Evolutionary conservation across 2,888 invertebrate species (phyloP).

Genomic region (Trichogramma evanescens): DNA sequence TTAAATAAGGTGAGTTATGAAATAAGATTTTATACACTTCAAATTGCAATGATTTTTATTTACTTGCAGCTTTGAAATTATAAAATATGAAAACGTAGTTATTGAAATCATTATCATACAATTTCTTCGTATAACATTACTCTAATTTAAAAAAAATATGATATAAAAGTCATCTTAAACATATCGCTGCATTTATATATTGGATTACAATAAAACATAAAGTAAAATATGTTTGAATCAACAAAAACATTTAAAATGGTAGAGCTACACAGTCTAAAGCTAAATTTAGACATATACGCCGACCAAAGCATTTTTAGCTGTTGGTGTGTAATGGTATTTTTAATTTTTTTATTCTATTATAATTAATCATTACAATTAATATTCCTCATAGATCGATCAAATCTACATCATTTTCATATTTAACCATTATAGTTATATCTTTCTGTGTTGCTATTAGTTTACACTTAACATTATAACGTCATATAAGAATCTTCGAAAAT

Average conservation of each 20-base stretch:
- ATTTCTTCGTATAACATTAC: conserved; percentile 2
- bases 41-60: conserved; percentile 1
- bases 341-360: conserved; percentile 33
- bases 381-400: conserved; percentile 30
- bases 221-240: conserved; percentile 22
- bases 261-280: conserved; percentile 40
- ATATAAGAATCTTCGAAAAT: conserved; percentile 7
- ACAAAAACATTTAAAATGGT: conserved; percentile 30
- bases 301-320: conserved; percentile 41
- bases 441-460: neutral
- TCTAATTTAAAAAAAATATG: conserved; percentile 10
- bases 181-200: conserved; percentile 15
- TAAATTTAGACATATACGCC: conserved; percentile 48
- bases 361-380: conserved; percentile 31
- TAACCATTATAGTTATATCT: neutral
- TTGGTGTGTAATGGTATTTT: conserved; percentile 38
- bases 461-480: neutral
- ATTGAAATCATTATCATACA: conserved; percentile 5
- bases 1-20: conserved; percentile 3
- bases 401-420: conserved; percentile 29
- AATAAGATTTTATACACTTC: neutral
- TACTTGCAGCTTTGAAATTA: conserved; percentile 14
- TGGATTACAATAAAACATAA: conserved; percentile 17
- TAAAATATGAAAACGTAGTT: conserved; percentile 2
- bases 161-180: conserved; percentile 7